These are phyloP conservation scores for Sorex fumeus DNA, from an alignment of 2,113 vertebrate genomes.

Conservation along the genomic window DNA sequence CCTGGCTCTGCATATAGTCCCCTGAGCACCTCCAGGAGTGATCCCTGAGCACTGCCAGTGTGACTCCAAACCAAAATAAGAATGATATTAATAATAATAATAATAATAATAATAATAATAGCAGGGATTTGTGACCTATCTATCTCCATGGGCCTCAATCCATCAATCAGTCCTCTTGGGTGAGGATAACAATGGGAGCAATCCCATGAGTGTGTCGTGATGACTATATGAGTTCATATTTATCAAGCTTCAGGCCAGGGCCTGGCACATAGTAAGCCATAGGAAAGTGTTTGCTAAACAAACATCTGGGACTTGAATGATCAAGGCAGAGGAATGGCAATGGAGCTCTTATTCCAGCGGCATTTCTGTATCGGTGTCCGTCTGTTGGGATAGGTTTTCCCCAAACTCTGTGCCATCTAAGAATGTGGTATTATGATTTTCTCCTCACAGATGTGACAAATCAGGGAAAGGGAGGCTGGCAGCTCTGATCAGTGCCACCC, in stretches of 20 bases:
- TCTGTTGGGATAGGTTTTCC: neutral
- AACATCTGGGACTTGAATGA: neutral
- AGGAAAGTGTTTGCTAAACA: constrained; percentile 39
- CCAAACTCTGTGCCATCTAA: neutral
- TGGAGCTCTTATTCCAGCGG: neutral
- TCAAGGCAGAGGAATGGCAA: neutral
- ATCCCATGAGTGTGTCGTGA: neutral
- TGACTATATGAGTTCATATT: constrained; percentile 36
- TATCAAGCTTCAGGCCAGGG: neutral
- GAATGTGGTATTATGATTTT: neutral
- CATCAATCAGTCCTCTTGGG: neutral
- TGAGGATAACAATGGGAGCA: neutral
- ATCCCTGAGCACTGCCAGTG: no score
- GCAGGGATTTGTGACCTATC: neutral
- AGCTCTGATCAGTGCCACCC: neutral
- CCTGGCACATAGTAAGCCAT: neutral
- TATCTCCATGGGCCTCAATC: neutral
- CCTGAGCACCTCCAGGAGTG: no score
- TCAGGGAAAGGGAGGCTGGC: neutral
- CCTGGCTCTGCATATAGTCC: no score
- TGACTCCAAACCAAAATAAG: neutral
- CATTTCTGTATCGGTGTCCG: neutral
- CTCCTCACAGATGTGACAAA: neutral
- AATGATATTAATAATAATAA: neutral
- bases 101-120: neutral